Conservation (phyloP, 2,888 invertebrate genomes). For the Rugalucina vietnamica region DNA sequence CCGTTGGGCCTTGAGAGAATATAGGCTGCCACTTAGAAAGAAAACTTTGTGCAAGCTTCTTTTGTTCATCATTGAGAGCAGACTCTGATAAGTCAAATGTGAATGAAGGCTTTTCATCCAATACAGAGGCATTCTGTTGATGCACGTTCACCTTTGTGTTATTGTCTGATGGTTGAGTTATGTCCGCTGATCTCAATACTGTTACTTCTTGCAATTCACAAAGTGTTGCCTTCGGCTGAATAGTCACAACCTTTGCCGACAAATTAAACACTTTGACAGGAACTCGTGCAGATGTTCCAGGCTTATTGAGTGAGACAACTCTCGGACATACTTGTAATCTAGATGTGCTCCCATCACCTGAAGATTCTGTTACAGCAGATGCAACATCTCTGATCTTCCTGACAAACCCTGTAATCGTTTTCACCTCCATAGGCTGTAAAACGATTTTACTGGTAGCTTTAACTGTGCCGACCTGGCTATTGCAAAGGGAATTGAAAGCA, state of each 20-base stretch:
- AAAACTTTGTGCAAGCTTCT: not conserved
- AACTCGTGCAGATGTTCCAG: conserved; percentile 23
- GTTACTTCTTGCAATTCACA: conserved; percentile 20
- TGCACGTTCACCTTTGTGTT: not conserved
- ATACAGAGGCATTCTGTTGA: not conserved
- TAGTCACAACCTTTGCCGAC: conserved; percentile 22
- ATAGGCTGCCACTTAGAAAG: not conserved
- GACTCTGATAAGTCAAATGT: not conserved
- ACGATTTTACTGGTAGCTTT: conserved; percentile 4
- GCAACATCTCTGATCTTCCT: conserved; percentile 16
- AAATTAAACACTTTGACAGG: conserved; percentile 17
- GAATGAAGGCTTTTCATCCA: not conserved
- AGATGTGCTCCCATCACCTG: not conserved
- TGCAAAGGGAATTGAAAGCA: not conserved
- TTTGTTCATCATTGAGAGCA: not conserved
- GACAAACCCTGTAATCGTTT: conserved; percentile 25
- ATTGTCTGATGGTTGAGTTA: not conserved
- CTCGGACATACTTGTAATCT: conserved; percentile 12
- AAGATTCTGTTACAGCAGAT: conserved; percentile 21
- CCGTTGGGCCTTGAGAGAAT: not conserved
- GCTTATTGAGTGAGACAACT: conserved; percentile 25
- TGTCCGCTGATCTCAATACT: conserved; percentile 10
- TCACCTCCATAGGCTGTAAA: conserved; percentile 21
- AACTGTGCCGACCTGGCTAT: conserved; percentile 19
- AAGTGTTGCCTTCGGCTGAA: conserved; percentile 6